A percentile compares a stretch with the other conserved stretches of the same genome.
phyloP scores from a whole-genome alignment of 2,797 vertebrate species.

The Borostomias antarcticus region DNA sequence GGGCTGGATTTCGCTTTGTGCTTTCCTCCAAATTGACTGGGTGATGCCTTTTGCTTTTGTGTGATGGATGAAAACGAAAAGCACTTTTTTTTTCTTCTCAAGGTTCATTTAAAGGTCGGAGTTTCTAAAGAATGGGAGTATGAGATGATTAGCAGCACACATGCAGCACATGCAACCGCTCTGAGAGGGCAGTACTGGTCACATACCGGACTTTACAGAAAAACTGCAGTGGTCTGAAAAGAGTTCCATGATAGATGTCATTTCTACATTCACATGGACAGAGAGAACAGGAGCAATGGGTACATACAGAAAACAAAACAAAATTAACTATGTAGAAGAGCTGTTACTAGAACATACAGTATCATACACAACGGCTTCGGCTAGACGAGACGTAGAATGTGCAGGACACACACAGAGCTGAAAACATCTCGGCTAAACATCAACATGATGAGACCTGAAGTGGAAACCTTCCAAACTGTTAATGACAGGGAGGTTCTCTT shows the following conservation, averaged over 20 bases:
- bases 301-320: conserved; percentile 47
- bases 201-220: conserved; percentile 82
- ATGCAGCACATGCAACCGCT: conserved; percentile 72
- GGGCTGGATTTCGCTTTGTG: conserved; percentile 15
- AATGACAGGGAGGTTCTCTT: conserved; percentile 45
- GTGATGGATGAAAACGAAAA: not conserved
- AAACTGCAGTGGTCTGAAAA: conserved; percentile 77
- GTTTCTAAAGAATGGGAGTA: conserved; percentile 46
- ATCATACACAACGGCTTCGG: conserved; percentile 32
- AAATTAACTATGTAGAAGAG: conserved; percentile 40
- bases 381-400: conserved; percentile 40
- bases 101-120: conserved; percentile 35
- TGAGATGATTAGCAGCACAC: conserved; percentile 57
- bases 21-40: conserved; percentile 28
- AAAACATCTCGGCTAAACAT: conserved; percentile 48
- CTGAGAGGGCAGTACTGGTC: conserved; percentile 53
- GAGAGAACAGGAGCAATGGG: conserved; percentile 55
- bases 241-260: conserved; percentile 78
- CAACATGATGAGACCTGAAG: conserved; percentile 5
- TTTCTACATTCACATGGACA: conserved; percentile 74
- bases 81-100: conserved; percentile 31
- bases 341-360: conserved; percentile 26
- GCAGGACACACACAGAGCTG: conserved; percentile 61
- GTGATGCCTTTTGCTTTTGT: not conserved
- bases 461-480: conserved; percentile 44